A percentile compares a stretch with the other conserved stretches of the same genome.
These are phyloP conservation scores for Microcaecilia unicolor DNA, from an alignment of 2,797 vertebrate genomes.

Conservation along the genomic window DNA sequence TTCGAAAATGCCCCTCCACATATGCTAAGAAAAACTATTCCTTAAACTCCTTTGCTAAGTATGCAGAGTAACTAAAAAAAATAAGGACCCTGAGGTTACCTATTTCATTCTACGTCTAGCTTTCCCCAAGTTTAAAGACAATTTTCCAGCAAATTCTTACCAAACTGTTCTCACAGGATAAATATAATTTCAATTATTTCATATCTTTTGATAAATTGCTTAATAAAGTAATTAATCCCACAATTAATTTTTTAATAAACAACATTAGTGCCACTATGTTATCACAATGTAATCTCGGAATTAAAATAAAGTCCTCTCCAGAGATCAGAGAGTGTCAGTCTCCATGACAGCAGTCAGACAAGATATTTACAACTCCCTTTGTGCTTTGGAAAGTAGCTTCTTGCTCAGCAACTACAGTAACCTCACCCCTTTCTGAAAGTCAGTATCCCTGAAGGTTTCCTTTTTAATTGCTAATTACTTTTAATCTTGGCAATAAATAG, in stretches of 20 bases:
- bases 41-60: no score
- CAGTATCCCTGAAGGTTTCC: conserved; percentile 30
- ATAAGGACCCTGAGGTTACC: no score
- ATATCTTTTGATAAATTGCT: neutral
- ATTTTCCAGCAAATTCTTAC: no score
- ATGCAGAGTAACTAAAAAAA: no score
- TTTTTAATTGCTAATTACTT: conserved; percentile 49
- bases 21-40: no score
- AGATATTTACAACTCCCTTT: neutral
- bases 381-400: conserved; percentile 6
- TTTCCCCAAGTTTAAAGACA: no score
- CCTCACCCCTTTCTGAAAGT: conserved; percentile 18
- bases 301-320: neutral
- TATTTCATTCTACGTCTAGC: no score
- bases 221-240: conserved; percentile 14
- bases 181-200: conserved; percentile 1
- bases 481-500: conserved; percentile 48
- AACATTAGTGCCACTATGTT: neutral
- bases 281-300: conserved; percentile 2
- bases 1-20: no score
- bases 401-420: conserved; percentile 29
- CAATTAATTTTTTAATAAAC: conserved; percentile 14
- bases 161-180: no score
- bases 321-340: conserved; percentile 17
- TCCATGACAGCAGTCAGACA: conserved; percentile 13